Base-by-base conservation (phyloP, 2,888 invertebrate species). In the Chloroclystis v-ata region DNA sequence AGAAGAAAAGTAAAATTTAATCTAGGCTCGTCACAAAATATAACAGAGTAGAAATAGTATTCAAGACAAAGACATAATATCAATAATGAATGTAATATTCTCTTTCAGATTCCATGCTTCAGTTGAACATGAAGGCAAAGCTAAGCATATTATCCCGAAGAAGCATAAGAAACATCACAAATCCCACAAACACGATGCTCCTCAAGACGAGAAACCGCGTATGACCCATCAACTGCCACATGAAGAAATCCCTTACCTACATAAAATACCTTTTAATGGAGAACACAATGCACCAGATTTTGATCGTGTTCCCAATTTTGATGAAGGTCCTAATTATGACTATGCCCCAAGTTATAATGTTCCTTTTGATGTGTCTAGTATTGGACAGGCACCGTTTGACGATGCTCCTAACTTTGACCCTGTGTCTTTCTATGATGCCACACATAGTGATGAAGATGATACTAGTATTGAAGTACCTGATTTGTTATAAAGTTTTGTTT, bases 61-160 rank as follows among this genome's bases (percentile, higher is more conserved):
- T n/a, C n/a, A n/a, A n/a, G n/a, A n/a, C n/a, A n/a, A n/a, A n/a
- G n/a, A n/a, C n/a, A n/a, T n/a, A n/a, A n/a, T n/a, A n/a, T n/a
- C n/a, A n/a, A n/a, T n/a, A n/a, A n/a, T n/a, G n/a, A n/a, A n/a
- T 20, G n/a, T 20, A 6, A 14, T 32, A 20, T 29, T 44, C 56
- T 44, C 32, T 65, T 63, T 9, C 63, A 71, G 71, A 32, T 71
- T 71, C 61, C 67, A 69, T 51, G 71, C 71, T 46, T 60, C 57
- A 32, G 71, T 71, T 42, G 69, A 65, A 52, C 68, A 70, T 54
- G 56, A 61, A 54, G 60, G 61, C 39, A 53, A 70, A 55, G 43
- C 65, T n/a, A 33, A 69, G 48, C 61, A 65, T 45, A 53, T 57
- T 10, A 25, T 46, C 11, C 52, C 40, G 33, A 49, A 53, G 13